Percentiles rank a stretch among this genome's conserved stretches.
Evolutionary conservation across 2,888 invertebrate species (phyloP).

Genomic region (Hyles lineata): DNA sequence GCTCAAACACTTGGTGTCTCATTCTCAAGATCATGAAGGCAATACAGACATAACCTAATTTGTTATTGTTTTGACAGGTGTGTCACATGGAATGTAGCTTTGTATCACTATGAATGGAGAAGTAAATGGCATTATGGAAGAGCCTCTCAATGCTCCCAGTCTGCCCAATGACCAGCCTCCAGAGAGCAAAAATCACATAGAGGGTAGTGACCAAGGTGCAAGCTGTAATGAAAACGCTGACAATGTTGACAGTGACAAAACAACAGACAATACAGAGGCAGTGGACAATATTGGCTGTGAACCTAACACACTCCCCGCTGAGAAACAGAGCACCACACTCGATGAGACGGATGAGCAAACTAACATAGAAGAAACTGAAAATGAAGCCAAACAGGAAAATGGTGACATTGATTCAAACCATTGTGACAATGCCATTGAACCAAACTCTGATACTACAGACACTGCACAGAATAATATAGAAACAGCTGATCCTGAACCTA

Average conservation of each 20-base stretch:
- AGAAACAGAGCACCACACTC: not conserved
- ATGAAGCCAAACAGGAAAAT: conserved; percentile 40
- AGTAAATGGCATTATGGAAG: conserved; percentile 72
- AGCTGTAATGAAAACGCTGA: not conserved
- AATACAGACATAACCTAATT: conserved; percentile 54
- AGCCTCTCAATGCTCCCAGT: conserved; percentile 39
- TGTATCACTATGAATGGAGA: conserved; percentile 71
- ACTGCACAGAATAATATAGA: conserved; percentile 49
- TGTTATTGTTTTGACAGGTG: conserved; percentile 66
- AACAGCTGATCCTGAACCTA: conserved; percentile 39
- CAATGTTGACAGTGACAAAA: not conserved
- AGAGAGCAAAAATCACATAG: conserved; percentile 11
- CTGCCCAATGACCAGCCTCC: not conserved
- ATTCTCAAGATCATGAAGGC: conserved; percentile 53
- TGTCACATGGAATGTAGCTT: conserved; percentile 66
- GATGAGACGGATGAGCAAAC: conserved; percentile 35
- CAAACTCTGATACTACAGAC: conserved; percentile 47
- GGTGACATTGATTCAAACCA: conserved; percentile 47
- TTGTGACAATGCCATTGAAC: conserved; percentile 56
- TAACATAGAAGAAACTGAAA: conserved; percentile 35
- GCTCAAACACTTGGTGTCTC: conserved; percentile 62
- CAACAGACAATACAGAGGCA: not conserved
- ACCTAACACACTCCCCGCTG: not conserved
- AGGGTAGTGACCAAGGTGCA: not conserved
- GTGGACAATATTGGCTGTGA: not conserved